Percentiles rank a stretch among this genome's conserved stretches.
phyloP scores from a whole-genome alignment of 2,113 vertebrate genomes.

The Axis porcinus region DNA sequence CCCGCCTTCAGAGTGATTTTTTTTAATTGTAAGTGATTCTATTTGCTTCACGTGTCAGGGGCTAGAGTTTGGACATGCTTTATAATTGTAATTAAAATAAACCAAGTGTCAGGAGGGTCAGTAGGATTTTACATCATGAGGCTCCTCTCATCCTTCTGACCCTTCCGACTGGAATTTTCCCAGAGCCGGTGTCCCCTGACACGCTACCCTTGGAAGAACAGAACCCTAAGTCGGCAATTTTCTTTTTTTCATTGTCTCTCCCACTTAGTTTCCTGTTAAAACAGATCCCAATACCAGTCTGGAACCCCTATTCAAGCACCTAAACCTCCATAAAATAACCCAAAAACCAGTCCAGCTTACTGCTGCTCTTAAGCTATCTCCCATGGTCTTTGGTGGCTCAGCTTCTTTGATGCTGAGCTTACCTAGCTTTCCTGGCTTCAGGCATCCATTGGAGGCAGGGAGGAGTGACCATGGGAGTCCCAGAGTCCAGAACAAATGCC shows the following conservation, averaged over 20 bases:
- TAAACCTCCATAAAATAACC: background rate
- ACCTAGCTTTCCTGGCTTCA: background rate
- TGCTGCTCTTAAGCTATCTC: background rate
- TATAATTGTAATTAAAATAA: background rate
- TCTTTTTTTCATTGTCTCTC: background rate
- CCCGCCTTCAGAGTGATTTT: background rate
- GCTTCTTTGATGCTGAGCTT: background rate
- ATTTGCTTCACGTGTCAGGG: too few relatives aligned
- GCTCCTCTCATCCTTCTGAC: background rate
- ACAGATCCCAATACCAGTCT: background rate
- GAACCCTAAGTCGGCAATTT: background rate
- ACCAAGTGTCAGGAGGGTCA: background rate
- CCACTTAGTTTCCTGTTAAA: background rate
- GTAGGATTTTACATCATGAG: background rate
- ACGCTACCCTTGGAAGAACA: background rate
- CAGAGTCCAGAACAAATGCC: background rate
- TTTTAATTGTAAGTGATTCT: background rate
- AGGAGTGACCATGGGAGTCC: background rate
- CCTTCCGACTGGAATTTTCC: fast-evolving
- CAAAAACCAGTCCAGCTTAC: background rate
- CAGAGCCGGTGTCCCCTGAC: fast-evolving
- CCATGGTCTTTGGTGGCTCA: fast-evolving
- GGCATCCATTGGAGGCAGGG: background rate
- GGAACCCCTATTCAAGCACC: background rate
- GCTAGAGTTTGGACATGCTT: background rate